Base-by-base conservation (phyloP, 2,888 invertebrate species). In the Tetragonisca angustula region DNA sequence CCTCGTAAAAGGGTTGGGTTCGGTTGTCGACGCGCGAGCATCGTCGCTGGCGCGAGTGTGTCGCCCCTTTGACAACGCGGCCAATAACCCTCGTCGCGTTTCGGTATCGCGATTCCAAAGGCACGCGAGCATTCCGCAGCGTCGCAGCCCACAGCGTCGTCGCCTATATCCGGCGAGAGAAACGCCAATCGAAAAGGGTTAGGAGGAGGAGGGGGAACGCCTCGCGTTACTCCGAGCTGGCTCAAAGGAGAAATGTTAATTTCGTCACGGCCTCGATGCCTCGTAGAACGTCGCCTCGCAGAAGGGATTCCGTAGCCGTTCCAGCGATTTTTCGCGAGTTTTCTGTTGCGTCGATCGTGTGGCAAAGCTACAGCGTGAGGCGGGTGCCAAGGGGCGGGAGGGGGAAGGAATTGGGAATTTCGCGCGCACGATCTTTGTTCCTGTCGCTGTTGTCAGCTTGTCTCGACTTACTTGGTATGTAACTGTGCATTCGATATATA, bases 31-130 rank as follows among this genome's bases (percentile, higher is more conserved):
- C 82, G 67, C 69, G 65, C 56, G 56, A n/a, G 68, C 68, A 76
- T 15, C 76, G 68, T 24, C 76, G 81, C 50, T 56, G 68, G 15
- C 56, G 56, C 17, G 27, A 24, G 74, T 43, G 59, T 70, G 74
- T 56, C 82, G 75, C 78, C 86, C 82, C 86, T 88, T 88, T 88
- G 88, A 86, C 84, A 88, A 78, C 71, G 43, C 43, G 86, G 76
- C 80, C 81, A 82, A 85, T 89, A 89, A 89, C 84, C 89, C 89
- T 86, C 79, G 86, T 87, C 87, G 84, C 88, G 81, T 88, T 84
- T 85, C 85, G 80, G 87, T 88, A 86, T 88, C 87, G 85, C 85
- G 82, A 87, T 87, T 84, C 88, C 88, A 88, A 88, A 88, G 87
- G 87, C 81, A 81, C 70, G 79, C 74, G 73, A 70, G 83, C 80